These are phyloP conservation scores for Lobophora halterata DNA, from an alignment of 2,888 invertebrate genomes.

Conservation along the genomic window DNA sequence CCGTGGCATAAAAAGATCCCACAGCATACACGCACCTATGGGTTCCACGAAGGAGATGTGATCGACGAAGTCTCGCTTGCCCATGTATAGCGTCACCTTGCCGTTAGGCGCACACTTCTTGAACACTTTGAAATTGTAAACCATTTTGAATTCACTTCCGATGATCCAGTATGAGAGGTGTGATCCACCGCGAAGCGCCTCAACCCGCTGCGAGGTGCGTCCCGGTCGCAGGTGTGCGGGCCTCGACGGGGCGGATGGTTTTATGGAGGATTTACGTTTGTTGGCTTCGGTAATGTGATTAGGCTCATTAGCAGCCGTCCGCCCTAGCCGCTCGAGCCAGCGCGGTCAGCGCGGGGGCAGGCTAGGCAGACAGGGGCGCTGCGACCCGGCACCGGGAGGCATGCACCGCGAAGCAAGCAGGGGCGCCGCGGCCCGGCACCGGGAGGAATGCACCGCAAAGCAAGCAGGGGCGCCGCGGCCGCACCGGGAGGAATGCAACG, in stretches of 20 bases:
- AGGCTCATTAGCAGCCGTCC: constrained; percentile 51
- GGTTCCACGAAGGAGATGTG: constrained; percentile 93
- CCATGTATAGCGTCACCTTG: constrained; percentile 91
- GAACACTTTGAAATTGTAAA: constrained; percentile 94
- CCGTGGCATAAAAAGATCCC: constrained; percentile 3
- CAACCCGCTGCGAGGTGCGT: constrained; percentile 4
- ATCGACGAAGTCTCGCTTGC: constrained; percentile 93
- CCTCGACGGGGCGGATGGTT: too few species aligned
- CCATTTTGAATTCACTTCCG: constrained; percentile 80
- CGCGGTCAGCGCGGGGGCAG: too few species aligned
- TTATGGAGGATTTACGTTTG: constrained; percentile 61
- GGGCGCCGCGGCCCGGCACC: too few species aligned
- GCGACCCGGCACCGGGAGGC: too few species aligned
- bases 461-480: too few species aligned
- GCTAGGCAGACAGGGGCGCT: too few species aligned
- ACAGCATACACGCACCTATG: constrained; percentile 80
- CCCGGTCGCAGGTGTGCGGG: too few species aligned
- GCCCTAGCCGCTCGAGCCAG: too few species aligned
- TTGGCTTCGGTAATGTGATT: constrained; percentile 67
- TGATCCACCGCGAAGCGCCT: not conserved
- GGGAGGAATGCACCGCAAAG: too few species aligned
- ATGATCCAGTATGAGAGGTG: not conserved
- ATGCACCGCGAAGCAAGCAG: too few species aligned
- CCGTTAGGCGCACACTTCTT: constrained; percentile 95
- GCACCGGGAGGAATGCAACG: too few species aligned